Evolutionary conservation across 2,113 vertebrate genomes (phyloP), one percentile per base, ranked within the genome.

Genomic region (Cynoglossus semilaevis): DNA sequence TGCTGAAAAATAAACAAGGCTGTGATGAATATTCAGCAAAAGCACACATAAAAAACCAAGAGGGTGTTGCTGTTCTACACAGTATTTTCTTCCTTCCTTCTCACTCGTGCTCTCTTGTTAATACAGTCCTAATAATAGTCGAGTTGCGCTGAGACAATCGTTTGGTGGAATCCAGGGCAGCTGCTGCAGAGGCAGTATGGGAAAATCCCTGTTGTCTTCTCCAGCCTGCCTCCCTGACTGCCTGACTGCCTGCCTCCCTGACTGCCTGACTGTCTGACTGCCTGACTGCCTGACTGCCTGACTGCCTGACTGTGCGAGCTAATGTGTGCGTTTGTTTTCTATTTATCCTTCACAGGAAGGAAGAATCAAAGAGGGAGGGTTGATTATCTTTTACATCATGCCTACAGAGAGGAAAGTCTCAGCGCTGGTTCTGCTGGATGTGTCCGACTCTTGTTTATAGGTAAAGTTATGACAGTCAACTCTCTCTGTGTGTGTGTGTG

Each of bases 141-240:
- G 10, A 51, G 70, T 64, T 85, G 80, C 72, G 85, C 58, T 54
- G 51, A 84, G 72, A 84, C 81, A 85, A 83, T 83, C 58, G 38
- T 61, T 73, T 10, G 42, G 57, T 83, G 79, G 79, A 88, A 88
- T 88, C 81, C 87, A 85, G 87, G 85, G 74, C 87, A 88, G 76
- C 58, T 41, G 42, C 77, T 79, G 77, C 77, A 88, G 61, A 81
- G 72, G 73, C 72, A 74, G 74, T 37, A 79, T 79, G 85, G 85
- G 87, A 87, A 87, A 84, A 87, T 83, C 87, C 85, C 81, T 74
- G 22, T 67, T 19, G 81, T 45, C 68, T 52, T 56, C 58, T 69
- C 67, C 76, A 73, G 68, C 61, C 52, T 54, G 71, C 43, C 38
- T 34, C 64, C 54, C 67, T 70, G 71, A 57, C 54, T 58, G 70